Evolutionary conservation across 92 coral and sea anemone species (phyloP).

Genomic region (Bergia sp.): DNA sequence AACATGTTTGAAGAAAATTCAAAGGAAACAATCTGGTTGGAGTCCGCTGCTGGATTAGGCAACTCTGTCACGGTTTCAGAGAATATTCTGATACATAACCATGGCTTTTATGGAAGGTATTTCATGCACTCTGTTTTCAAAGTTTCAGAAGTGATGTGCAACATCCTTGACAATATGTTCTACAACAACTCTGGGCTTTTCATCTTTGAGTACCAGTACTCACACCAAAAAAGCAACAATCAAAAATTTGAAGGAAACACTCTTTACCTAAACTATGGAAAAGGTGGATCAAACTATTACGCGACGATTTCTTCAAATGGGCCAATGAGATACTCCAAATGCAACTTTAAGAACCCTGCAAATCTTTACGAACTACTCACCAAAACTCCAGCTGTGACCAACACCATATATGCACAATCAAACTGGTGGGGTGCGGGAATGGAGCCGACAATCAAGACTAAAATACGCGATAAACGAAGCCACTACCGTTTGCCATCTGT

Average conservation of each 20-base stretch:
- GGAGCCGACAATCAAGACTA: slow-evolving; percentile 40
- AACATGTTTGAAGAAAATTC: slow-evolving; percentile 28
- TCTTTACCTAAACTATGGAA: slow-evolving; percentile 54
- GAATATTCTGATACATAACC: slow-evolving; percentile 54
- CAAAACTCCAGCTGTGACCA: slow-evolving; percentile 12
- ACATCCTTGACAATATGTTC: slow-evolving; percentile 53
- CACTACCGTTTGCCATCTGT: slow-evolving; percentile 50
- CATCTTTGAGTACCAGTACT: slow-evolving; percentile 53
- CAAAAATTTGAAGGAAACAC: slow-evolving; percentile 62
- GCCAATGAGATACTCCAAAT: slow-evolving; percentile 62
- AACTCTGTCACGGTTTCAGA: slow-evolving; percentile 31
- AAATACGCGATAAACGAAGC: slow-evolving; percentile 49
- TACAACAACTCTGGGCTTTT: slow-evolving; percentile 63
- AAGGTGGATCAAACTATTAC: slow-evolving; percentile 42
- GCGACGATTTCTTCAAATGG: slow-evolving; percentile 67
- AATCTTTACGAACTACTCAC: slow-evolving; percentile 68
- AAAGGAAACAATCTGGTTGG: slow-evolving; percentile 50
- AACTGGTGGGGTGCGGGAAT: slow-evolving; percentile 74
- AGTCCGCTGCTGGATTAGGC: neutral
- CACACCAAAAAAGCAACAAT: neutral
- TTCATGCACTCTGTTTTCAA: slow-evolving; percentile 32
- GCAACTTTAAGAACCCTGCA: slow-evolving; percentile 64
- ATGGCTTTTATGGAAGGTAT: slow-evolving; percentile 38
- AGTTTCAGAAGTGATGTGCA: slow-evolving; percentile 34
- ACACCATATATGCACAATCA: slow-evolving; percentile 47